Percentiles rank a stretch among this genome's conserved stretches.
phyloP scores from a whole-genome alignment of 2,888 invertebrate genomes.

The Stramonita haemastoma region DNA sequence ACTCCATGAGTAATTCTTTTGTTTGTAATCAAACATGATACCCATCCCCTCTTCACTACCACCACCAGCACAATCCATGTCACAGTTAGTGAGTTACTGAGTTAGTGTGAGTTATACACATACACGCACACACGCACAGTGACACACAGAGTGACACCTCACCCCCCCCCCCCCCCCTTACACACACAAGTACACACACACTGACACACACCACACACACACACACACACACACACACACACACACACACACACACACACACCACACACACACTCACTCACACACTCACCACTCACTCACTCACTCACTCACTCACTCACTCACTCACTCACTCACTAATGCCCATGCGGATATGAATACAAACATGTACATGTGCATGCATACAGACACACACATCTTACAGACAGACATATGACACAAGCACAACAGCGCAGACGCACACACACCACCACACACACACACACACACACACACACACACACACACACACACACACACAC shows the following conservation, averaged over 20 bases:
- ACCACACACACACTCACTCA: background rate
- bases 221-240: background rate
- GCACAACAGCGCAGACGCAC: too few relatives aligned
- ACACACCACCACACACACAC: background rate
- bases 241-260: background rate
- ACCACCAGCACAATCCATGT: too few relatives aligned
- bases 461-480: too few relatives aligned
- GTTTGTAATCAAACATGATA: too few relatives aligned
- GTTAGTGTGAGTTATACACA: too few relatives aligned
- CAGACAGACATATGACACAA: too few relatives aligned
- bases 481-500: too few relatives aligned
- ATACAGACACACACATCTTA: background rate
- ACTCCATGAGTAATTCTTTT: too few relatives aligned
- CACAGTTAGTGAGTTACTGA: too few relatives aligned
- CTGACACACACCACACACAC: background rate
- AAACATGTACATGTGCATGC: background rate
- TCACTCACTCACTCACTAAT: background rate
- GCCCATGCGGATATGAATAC: background rate
- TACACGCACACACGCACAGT: background rate
- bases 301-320: background rate
- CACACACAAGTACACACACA: constrained; percentile 6
- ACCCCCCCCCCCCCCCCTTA: too few relatives aligned
- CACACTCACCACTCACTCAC: background rate
- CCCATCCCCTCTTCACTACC: too few relatives aligned
- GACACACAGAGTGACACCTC: too few relatives aligned